These are phyloP conservation scores for Enteromius radiatus DNA, from an alignment of 2,797 vertebrate genomes.

Conservation along the genomic window DNA sequence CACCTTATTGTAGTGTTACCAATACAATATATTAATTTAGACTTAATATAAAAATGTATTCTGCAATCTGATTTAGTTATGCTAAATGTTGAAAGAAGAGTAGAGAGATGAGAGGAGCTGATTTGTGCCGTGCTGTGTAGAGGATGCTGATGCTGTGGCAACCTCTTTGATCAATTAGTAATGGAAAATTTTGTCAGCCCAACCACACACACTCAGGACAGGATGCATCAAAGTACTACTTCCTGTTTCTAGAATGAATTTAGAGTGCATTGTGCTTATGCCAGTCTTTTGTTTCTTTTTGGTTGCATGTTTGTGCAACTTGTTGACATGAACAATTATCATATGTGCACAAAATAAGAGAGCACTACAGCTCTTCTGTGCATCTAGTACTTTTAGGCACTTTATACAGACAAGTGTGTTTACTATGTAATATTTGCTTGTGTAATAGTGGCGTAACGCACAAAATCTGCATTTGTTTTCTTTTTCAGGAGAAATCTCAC, in stretches of 20 bases:
- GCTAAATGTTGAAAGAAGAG: not conserved
- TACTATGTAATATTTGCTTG: not conserved
- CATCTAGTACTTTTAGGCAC: not conserved
- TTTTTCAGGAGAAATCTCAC: slow-evolving; percentile 82
- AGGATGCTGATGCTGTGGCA: slow-evolving; percentile 39
- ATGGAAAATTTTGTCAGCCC: slow-evolving; percentile 57
- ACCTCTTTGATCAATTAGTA: slow-evolving; percentile 57
- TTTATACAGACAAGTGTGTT: not conserved
- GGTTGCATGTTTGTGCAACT: slow-evolving; percentile 18
- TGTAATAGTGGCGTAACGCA: not conserved
- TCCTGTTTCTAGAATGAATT: slow-evolving; percentile 59
- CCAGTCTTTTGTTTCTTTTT: not conserved
- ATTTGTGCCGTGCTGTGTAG: slow-evolving; percentile 4
- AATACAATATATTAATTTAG: too few relatives aligned
- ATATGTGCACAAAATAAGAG: not conserved
- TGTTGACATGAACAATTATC: not conserved
- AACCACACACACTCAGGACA: slow-evolving; percentile 59
- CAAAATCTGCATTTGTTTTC: not conserved
- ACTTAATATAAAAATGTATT: not conserved
- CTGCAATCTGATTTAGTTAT: not conserved
- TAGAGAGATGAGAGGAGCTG: not conserved
- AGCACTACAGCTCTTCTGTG: not conserved
- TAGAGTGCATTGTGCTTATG: slow-evolving; percentile 32
- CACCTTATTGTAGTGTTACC: too few relatives aligned
- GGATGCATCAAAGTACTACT: slow-evolving; percentile 60